These are phyloP conservation scores for Actinostola sp. DNA, from an alignment of 92 coral and sea anemone species.

Conservation along the genomic window DNA sequence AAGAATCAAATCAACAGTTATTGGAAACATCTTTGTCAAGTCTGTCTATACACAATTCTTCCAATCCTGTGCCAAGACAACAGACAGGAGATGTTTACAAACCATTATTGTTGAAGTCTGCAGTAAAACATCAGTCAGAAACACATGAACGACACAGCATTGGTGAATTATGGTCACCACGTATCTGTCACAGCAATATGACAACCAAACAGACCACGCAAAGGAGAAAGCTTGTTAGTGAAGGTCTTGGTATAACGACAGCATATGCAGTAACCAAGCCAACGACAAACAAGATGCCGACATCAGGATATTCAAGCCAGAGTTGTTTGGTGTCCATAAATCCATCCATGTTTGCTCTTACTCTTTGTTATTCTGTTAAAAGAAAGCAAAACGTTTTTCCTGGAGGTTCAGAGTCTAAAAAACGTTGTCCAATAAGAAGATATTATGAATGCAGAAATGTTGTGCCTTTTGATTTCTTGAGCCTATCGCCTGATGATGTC, in stretches of 20 bases:
- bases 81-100: neutral
- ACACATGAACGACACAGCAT: too few species aligned
- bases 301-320: neutral
- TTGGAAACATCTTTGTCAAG: constrained; percentile 9
- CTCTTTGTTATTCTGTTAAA: constrained; percentile 48
- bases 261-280: too few species aligned
- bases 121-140: neutral
- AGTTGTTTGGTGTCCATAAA: constrained; percentile 20
- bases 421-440: neutral
- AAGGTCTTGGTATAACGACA: too few species aligned
- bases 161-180: too few species aligned
- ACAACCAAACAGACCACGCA: neutral
- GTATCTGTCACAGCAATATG: too few species aligned
- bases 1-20: neutral
- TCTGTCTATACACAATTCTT: neutral
- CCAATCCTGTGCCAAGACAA: neutral
- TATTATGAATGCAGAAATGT: constrained; percentile 26
- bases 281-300: constrained; percentile 1
- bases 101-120: neutral
- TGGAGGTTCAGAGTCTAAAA: neutral
- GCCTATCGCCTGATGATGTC: constrained; percentile 91
- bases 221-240: too few species aligned
- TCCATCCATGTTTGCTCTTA: constrained; percentile 69
- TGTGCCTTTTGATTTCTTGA: constrained; percentile 71
- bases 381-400: neutral